phyloP scores from a whole-genome alignment of 2,888 invertebrate species.

The Polymixis lichenea region DNA sequence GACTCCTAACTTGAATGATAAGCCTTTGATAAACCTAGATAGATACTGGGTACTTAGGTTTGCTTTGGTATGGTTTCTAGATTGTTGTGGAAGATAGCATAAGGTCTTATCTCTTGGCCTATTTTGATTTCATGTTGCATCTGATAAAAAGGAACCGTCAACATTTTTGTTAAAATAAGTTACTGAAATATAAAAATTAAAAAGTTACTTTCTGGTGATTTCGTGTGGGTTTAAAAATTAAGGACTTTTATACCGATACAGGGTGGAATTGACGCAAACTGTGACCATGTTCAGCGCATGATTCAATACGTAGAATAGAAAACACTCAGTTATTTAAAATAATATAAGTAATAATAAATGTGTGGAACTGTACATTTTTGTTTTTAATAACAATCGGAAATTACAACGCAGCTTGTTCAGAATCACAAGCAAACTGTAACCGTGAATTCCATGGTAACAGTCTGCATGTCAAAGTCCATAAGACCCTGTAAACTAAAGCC shows the following conservation, averaged over 20 bases:
- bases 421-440: too few species aligned
- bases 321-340: too few species aligned
- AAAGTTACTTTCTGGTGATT: neutral
- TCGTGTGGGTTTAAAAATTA: neutral
- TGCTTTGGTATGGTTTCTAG: constrained; percentile 16
- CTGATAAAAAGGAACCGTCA: neutral
- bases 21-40: constrained; percentile 10
- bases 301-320: too few species aligned
- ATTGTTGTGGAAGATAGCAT: constrained; percentile 19
- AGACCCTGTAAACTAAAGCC: neutral
- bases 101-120: constrained; percentile 44
- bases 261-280: neutral
- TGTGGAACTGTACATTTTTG: too few species aligned
- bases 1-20: neutral
- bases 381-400: too few species aligned
- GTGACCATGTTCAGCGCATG: too few species aligned
- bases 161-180: neutral
- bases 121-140: constrained; percentile 33
- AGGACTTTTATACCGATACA: neutral
- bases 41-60: neutral
- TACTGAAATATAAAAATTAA: neutral
- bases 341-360: too few species aligned
- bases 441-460: too few species aligned
- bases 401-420: too few species aligned
- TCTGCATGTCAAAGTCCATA: too few species aligned